Conservation (phyloP, 2,797 vertebrate genomes). For the Ceryle rudis region DNA sequence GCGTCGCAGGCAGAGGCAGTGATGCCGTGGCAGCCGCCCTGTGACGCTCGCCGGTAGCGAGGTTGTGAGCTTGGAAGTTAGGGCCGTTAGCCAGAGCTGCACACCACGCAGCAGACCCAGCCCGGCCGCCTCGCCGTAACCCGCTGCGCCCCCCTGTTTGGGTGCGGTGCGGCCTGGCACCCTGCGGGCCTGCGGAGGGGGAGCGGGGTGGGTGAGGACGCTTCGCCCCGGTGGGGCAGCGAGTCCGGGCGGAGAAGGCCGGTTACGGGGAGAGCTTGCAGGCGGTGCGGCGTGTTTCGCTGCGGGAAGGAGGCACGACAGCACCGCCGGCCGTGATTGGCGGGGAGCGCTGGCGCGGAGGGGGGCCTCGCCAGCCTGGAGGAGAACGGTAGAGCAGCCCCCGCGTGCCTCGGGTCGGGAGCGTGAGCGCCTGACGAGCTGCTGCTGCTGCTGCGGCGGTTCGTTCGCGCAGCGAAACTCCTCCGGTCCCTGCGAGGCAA, state of each 20-base stretch:
- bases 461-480: rapidly evolving
- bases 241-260: too few species aligned
- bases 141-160: background rate
- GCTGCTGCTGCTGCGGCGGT: background rate
- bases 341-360: background rate
- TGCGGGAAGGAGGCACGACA: background rate
- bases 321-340: rapidly evolving
- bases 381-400: background rate
- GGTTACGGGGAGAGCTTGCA: rapidly evolving
- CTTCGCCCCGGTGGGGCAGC: background rate
- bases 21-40: rapidly evolving
- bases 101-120: rapidly evolving
- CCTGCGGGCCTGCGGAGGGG: background rate
- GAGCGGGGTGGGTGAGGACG: background rate
- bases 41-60: background rate
- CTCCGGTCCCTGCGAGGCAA: rapidly evolving
- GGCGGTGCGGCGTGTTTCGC: background rate
- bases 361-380: too few species aligned
- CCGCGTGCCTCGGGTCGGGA: background rate
- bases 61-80: rapidly evolving
- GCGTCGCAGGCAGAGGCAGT: rapidly evolving
- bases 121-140: background rate
- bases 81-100: background rate
- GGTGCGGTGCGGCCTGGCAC: too few species aligned
- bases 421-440: rapidly evolving